Percentiles rank a stretch among this genome's conserved stretches.
These are phyloP conservation scores for Progne subis DNA, from an alignment of 2,113 vertebrate species.

Conservation along the genomic window DNA sequence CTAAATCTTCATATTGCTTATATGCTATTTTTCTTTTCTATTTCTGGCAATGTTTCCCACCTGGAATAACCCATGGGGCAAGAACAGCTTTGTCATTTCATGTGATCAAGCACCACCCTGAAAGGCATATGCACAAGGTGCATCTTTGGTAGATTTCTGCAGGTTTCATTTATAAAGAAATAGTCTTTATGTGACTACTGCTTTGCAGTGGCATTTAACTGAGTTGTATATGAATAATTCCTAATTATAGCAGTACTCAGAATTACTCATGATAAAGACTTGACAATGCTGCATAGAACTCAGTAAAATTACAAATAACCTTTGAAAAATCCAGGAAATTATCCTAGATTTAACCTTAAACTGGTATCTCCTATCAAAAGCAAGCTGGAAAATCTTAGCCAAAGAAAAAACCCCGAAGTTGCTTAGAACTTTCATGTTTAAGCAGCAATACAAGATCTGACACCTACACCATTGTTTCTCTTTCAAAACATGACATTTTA, in stretches of 20 bases:
- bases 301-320: background rate
- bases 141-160: background rate
- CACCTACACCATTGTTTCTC: background rate
- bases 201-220: background rate
- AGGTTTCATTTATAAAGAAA: background rate
- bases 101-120: background rate
- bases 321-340: background rate
- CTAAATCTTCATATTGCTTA: background rate
- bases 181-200: background rate
- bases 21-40: background rate
- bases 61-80: background rate
- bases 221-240: background rate
- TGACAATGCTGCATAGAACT: background rate
- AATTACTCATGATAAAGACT: background rate
- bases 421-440: background rate
- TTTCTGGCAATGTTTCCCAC: background rate
- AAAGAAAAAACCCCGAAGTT: background rate
- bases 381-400: slow-evolving; percentile 17
- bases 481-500: slow-evolving; percentile 42
- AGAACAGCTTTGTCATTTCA: background rate
- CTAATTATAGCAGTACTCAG: background rate
- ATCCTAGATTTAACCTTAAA: background rate
- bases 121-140: background rate
- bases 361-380: background rate
- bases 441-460: background rate